These are phyloP conservation scores for Lydus trimaculatus DNA, from an alignment of 2,888 invertebrate species.

Conservation along the genomic window DNA sequence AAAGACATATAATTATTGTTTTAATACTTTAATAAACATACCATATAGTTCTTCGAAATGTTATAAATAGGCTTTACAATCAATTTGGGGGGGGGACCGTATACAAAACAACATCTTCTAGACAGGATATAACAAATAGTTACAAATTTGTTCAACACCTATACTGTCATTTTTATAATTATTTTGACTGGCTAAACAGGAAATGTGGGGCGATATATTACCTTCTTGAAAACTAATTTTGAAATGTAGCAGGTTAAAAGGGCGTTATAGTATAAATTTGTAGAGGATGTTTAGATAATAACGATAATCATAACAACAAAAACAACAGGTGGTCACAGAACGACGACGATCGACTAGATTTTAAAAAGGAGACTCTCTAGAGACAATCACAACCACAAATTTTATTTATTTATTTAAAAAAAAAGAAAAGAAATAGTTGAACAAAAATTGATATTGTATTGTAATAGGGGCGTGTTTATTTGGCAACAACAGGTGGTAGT, in stretches of 20 bases:
- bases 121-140: conserved; percentile 20
- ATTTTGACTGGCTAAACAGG: conserved; percentile 10
- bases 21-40: no score
- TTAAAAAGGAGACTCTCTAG: no score
- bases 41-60: no score
- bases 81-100: conserved; percentile 12
- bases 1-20: no score
- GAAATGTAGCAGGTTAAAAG: neutral
- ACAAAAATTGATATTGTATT: neutral
- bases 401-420: no score
- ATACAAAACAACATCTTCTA: neutral
- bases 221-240: neutral
- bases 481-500: neutral
- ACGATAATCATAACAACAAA: neutral
- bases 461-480: neutral
- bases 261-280: neutral
- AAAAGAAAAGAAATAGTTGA: no score
- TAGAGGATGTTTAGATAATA: neutral
- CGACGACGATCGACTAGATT: no score
- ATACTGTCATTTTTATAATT: conserved; percentile 13
- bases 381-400: neutral
- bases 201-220: neutral
- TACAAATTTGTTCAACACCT: conserved; percentile 20
- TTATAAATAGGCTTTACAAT: no score
- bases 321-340: neutral